Base-by-base conservation (phyloP, 2,888 invertebrate species). In the Taphrorychus bicolor region DNA sequence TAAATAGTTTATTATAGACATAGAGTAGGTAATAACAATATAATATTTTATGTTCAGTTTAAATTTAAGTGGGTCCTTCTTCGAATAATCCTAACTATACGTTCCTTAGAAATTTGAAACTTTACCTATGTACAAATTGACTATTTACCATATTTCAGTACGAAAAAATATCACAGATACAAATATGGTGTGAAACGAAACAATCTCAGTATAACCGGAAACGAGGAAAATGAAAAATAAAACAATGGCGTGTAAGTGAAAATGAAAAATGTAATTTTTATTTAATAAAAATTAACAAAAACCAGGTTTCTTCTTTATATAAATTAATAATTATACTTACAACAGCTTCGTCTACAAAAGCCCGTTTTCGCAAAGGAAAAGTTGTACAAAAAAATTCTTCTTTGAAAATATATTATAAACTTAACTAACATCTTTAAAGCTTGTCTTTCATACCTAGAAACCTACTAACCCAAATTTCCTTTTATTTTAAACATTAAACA, bases 91-190 rank as follows among this genome's bases (percentile, higher is more conserved):
- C 66, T 63, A 70, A 51, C 70, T 70, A 52, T 17, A 70, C 70
- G 63, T 59, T 66, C 70, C 66, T 66, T 69, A 69, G 66, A 69
- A 69, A 67, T 70, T 67, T 67, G 62, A 67, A 70, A 73, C 71
- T 68, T 52, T 67, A n/a, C n/a, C n/a, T 79, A 79, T 80, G 59
- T 80, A 80, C 79, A 80, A 80, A 80, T 80, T 80, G 80, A 80
- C 80, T 80, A 80, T 76, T 73, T 76, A 73, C 74, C 75, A 75
- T 73, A 73, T 75, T 75, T 80, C 80, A 80, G 80, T 81, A 81
- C 79, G 79, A 80, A 80, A 78, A 79, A 80, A 79, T 81, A 80
- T 81, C 81, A 81, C 81, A 81, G 81, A 79, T 79, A 79, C 77
- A 79, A 74, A 76, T 70, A 66, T 64, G 70, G 70, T 70, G 67